Evolutionary conservation across 1,140 invertebrate genomes (phyloP).

Genomic region (Drosophila orosa): DNA sequence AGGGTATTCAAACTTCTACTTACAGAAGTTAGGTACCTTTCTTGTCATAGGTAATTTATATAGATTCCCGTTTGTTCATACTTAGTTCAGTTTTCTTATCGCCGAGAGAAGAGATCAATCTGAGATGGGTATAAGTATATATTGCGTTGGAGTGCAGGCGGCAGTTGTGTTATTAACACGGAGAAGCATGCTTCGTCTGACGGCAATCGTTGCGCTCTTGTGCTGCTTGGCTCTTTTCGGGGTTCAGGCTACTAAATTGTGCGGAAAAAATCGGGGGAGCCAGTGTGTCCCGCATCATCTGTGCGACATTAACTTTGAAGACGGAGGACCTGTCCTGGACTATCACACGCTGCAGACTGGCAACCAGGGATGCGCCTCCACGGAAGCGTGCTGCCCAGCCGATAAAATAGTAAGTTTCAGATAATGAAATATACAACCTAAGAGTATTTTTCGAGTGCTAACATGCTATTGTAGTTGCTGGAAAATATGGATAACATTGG

Average conservation of each 20-base stretch:
- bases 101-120: background rate
- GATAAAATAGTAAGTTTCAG: background rate
- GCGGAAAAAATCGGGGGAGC: background rate
- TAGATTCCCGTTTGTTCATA: too few species aligned
- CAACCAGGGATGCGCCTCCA: conserved; percentile 1
- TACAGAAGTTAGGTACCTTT: too few species aligned
- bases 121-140: background rate
- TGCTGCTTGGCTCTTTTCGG: background rate
- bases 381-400: conserved; percentile 1
- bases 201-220: background rate
- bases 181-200: background rate
- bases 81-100: too few species aligned
- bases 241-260: background rate
- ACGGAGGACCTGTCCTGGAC: background rate
- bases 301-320: background rate
- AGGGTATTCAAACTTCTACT: too few species aligned
- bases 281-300: background rate
- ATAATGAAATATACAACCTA: background rate
- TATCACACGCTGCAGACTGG: background rate
- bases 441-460: background rate
- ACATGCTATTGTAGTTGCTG: background rate
- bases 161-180: background rate
- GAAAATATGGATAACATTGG: background rate
- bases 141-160: background rate
- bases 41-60: too few species aligned